These are phyloP conservation scores for Cerastis rubricosa DNA, from an alignment of 2,888 invertebrate species.

Conservation along the genomic window DNA sequence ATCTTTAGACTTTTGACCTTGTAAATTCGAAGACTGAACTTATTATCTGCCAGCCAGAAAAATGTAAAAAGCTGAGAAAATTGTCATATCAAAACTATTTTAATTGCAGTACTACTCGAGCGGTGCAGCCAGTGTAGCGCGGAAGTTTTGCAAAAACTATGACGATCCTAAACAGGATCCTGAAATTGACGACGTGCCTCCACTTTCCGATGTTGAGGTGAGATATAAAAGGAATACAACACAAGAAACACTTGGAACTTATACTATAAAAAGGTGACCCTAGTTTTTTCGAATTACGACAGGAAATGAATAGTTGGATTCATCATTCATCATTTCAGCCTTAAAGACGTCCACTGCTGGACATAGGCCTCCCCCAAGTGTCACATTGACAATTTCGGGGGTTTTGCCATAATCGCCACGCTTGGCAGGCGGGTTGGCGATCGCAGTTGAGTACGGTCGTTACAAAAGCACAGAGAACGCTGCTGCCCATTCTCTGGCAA, in stretches of 20 bases:
- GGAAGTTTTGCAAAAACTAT: conserved; percentile 63
- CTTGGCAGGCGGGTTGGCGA: too few species aligned
- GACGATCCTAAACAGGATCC: conserved; percentile 73
- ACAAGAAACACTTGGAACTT: not conserved
- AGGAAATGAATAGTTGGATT: conserved; percentile 25
- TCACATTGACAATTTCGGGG: too few species aligned
- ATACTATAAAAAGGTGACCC: not conserved
- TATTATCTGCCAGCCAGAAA: not conserved
- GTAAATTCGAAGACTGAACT: not conserved
- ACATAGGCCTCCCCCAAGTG: too few species aligned
- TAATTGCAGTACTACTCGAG: conserved; percentile 85
- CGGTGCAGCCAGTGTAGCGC: conserved; percentile 80
- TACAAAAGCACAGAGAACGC: too few species aligned
- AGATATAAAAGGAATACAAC: conserved; percentile 41
- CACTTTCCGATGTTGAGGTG: conserved; percentile 80
- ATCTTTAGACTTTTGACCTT: not conserved
- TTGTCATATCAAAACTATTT: not conserved
- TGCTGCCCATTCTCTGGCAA: too few species aligned
- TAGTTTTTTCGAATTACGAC: not conserved
- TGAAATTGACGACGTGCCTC: conserved; percentile 78
- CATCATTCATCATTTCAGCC: too few species aligned
- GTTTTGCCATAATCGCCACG: too few species aligned
- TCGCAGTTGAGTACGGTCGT: too few species aligned
- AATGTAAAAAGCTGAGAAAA: not conserved
- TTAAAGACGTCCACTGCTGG: too few species aligned